Base-by-base conservation (phyloP, 2,113 vertebrate species). In the Herpailurus yagouaroundi region DNA sequence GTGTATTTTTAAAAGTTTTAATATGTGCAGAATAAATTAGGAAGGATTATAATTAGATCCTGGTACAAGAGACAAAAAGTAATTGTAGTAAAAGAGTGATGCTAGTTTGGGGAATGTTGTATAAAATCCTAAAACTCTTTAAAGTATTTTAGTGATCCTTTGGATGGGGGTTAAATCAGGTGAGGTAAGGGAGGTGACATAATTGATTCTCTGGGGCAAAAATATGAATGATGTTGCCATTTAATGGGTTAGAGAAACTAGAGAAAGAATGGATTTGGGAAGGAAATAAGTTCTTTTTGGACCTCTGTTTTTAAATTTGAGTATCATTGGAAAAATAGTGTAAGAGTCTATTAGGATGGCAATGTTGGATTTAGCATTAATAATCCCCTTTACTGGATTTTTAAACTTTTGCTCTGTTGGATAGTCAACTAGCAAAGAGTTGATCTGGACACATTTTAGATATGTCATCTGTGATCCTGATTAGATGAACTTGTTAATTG, bases 91-190 rank as follows among this genome's bases (percentile, higher is more conserved):
- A 92, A 96, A 81, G 55, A 87, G 23, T 89, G 48, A 82, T 52
- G 5, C 9, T 60, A 95, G n/a, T 92, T 95, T 94, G 60, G 19
- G 57, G 15, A 96, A 91, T 76, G 52, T 69, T 93, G 36, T 13
- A 89, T 96, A 95, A 96, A 94, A 85, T 92, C 12, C 21, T 76
- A 68, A 95, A 95, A n/a, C 71, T 90, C 63, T 60, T 50, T 38
- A 94, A 82, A 92, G 15, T 57, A 55, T 11, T 45, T 69, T 83
- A 85, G 69, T 77, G n/a, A 50, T 87, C 23, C 14, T 90, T 73
- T 94, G 33, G 25, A 50, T 41, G 73, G 6, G 41, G 25, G 15
- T 27, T 81, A 48, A 69, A 52, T 94, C 45, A 89, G 13, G 66
- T 93, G 45, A 88, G 25, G 25, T 83, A 73, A 89, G 13, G 31